Percentiles rank a stretch among this genome's conserved stretches.
These are phyloP conservation scores for Dendrolimus houi DNA, from an alignment of 2,888 invertebrate genomes.

Conservation along the genomic window DNA sequence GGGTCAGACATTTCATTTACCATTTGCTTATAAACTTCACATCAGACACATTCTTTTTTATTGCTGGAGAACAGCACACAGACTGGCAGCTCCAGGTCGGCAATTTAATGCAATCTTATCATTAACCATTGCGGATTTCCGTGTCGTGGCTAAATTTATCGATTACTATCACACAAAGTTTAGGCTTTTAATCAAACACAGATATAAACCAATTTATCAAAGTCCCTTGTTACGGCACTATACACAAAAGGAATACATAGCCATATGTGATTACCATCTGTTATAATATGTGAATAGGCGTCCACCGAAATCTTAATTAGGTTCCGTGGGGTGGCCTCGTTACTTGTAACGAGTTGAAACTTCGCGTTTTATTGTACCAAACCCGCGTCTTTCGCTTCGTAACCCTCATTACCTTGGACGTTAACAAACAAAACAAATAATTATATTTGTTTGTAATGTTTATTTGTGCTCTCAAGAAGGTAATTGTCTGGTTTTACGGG, in stretches of 20 bases:
- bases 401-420: slow-evolving; percentile 15
- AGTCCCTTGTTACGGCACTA: slow-evolving; percentile 28
- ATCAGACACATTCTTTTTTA: no score
- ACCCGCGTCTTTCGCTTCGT: slow-evolving; percentile 11
- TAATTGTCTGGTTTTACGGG: background rate
- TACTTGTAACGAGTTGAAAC: slow-evolving; percentile 21
- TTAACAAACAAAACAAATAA: slow-evolving; percentile 18
- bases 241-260: slow-evolving; percentile 35
- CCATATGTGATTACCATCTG: slow-evolving; percentile 41
- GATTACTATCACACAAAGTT: background rate
- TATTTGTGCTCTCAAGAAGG: background rate
- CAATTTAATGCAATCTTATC: no score
- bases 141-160: background rate
- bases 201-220: slow-evolving; percentile 35
- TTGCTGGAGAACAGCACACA: no score
- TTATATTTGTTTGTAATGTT: slow-evolving; percentile 9
- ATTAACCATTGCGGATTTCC: no score
- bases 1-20: no score
- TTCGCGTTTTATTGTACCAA: slow-evolving; percentile 25
- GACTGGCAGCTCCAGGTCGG: no score
- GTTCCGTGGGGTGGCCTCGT: slow-evolving; percentile 19
- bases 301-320: slow-evolving; percentile 41
- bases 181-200: slow-evolving; percentile 20
- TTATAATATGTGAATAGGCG: slow-evolving; percentile 39
- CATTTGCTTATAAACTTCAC: no score